Conservation (phyloP, 2,113 vertebrate genomes). For the Gallinago paraguaiae region DNA sequence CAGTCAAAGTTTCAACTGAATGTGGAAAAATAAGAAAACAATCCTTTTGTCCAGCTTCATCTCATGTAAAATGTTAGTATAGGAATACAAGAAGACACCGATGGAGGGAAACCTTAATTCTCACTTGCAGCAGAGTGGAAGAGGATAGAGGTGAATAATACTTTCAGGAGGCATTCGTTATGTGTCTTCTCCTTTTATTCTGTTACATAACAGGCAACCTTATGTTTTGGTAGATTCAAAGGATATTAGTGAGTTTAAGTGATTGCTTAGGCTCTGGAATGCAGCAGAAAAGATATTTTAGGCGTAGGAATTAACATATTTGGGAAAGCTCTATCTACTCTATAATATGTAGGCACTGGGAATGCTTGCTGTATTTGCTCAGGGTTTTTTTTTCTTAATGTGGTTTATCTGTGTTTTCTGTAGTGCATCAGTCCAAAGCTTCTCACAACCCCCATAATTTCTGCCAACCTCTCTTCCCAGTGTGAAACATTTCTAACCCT, state of each 20-base stretch:
- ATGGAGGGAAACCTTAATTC: background rate
- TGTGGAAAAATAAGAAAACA: background rate
- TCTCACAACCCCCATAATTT: background rate
- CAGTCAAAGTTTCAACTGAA: background rate
- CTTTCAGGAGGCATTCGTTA: background rate
- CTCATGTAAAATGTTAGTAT: background rate
- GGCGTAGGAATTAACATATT: background rate
- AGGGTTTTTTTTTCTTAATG: background rate
- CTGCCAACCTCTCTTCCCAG: background rate
- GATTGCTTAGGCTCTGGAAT: background rate
- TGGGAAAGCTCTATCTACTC: background rate
- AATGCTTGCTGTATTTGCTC: background rate
- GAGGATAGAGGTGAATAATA: background rate
- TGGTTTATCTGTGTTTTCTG: background rate
- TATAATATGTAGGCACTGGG: background rate
- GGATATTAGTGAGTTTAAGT: background rate
- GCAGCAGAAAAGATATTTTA: background rate
- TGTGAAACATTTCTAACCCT: background rate
- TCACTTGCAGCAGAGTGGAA: background rate
- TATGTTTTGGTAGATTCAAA: background rate
- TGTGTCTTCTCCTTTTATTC: background rate
- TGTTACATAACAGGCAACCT: background rate
- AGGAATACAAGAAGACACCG: background rate
- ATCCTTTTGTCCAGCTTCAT: background rate
- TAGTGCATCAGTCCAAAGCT: fast-evolving